Percentiles rank a stretch among this genome's conserved stretches.
phyloP scores from a whole-genome alignment of 2,888 invertebrate species.

The Machimus rusticus region DNA sequence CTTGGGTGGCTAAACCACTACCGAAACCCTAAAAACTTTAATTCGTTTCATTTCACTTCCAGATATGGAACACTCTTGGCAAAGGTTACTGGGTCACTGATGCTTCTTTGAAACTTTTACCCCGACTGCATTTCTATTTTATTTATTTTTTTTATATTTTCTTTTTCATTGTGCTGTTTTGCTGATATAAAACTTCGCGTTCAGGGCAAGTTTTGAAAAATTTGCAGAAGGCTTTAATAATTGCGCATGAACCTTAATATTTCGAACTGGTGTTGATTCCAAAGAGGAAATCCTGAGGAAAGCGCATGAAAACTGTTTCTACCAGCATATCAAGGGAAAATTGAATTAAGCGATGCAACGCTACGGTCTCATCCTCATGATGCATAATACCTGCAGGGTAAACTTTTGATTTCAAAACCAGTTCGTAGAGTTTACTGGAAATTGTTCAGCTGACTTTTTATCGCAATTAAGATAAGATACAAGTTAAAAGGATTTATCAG shows the following conservation, averaged over 20 bases:
- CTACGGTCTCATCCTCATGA: neutral
- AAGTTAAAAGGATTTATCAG: neutral
- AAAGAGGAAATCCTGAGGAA: neutral
- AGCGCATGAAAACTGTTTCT: neutral
- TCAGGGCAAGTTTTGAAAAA: neutral
- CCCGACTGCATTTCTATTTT: neutral
- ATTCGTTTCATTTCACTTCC: neutral
- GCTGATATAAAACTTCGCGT: neutral
- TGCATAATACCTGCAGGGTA: neutral
- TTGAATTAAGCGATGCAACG: neutral
- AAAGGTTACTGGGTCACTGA: neutral
- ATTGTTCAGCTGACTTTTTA: neutral
- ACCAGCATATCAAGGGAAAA: neutral
- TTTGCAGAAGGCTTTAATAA: neutral
- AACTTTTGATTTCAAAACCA: neutral
- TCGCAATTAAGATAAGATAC: neutral
- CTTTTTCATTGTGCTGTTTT: neutral
- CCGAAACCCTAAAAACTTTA: neutral
- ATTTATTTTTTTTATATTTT: neutral
- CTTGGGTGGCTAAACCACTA: neutral
- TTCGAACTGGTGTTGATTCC: neutral
- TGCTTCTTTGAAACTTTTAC: neutral
- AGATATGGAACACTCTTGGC: neutral
- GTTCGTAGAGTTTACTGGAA: neutral
- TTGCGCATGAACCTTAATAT: neutral